Conservation (phyloP, 1,140 invertebrate genomes). For the Idris sp. region DNA sequence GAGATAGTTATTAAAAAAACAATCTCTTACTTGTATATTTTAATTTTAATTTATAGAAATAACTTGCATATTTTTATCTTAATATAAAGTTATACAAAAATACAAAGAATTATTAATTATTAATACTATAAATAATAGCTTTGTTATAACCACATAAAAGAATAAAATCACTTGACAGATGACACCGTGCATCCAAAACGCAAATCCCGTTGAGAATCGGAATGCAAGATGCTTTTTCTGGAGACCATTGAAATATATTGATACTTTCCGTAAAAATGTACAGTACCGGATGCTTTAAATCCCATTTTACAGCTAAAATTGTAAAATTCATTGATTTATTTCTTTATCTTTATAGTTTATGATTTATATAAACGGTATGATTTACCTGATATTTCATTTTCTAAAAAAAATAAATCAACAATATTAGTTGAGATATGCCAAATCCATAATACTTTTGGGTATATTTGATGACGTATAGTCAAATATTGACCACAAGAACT, state of each 20-base stretch:
- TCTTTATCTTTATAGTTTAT: too few species aligned
- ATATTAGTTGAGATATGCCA: constrained; percentile 71
- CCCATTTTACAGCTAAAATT: constrained; percentile 71
- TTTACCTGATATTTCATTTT: constrained; percentile 70
- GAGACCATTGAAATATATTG: constrained; percentile 71
- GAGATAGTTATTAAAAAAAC: too few species aligned
- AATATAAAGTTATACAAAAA: background rate
- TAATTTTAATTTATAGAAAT: too few species aligned
- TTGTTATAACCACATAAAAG: constrained; percentile 71
- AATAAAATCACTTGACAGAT: constrained; percentile 64
- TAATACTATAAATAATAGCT: constrained; percentile 29
- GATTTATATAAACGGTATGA: too few species aligned
- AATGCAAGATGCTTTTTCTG: constrained; percentile 57
- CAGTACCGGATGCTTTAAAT: constrained; percentile 61
- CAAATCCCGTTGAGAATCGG: constrained; percentile 67
- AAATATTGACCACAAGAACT: constrained; percentile 74
- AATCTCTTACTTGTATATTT: too few species aligned
- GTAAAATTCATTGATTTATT: background rate
- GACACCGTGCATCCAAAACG: constrained; percentile 68
- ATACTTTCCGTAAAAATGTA: constrained; percentile 68
- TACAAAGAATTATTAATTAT: background rate
- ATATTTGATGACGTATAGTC: constrained; percentile 72
- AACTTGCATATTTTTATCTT: too few species aligned
- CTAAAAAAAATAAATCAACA: constrained; percentile 72
- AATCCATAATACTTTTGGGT: constrained; percentile 74